A percentile compares a stretch with the other conserved stretches of the same genome.
These are phyloP conservation scores for Nothobranchius kuhntae DNA, from an alignment of 2,113 vertebrate species.

Conservation along the genomic window DNA sequence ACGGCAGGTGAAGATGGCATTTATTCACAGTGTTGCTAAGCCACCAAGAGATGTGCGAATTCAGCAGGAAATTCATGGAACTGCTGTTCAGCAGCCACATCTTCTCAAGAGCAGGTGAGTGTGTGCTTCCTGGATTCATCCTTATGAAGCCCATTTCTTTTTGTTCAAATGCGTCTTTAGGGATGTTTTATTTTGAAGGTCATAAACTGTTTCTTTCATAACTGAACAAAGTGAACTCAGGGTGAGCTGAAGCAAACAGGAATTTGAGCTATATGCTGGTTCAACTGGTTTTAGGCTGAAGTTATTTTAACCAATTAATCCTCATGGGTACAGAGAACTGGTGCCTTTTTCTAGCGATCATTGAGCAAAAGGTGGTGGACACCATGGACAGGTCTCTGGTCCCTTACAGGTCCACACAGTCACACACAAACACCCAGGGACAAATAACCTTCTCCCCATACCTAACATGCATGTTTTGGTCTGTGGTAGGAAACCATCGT, in stretches of 20 bases:
- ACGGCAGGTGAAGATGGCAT: slow-evolving; percentile 87
- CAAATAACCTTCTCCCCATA: too few relatives aligned
- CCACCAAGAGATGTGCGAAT: slow-evolving; percentile 79
- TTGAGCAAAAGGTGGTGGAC: too few relatives aligned
- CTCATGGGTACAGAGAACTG: too few relatives aligned
- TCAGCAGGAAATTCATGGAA: slow-evolving; percentile 80
- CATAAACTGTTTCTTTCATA: slow-evolving; percentile 21
- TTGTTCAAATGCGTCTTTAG: too few relatives aligned
- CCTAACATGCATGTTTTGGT: too few relatives aligned
- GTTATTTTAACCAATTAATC: slow-evolving; percentile 6
- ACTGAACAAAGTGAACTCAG: slow-evolving; percentile 26
- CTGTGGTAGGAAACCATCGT: too few relatives aligned
- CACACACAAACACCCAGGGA: too few relatives aligned
- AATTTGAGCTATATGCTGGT: slow-evolving; percentile 48
- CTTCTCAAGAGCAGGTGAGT: slow-evolving; percentile 75
- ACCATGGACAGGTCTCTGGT: too few relatives aligned
- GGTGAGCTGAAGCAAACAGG: slow-evolving; percentile 25
- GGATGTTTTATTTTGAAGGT: not conserved
- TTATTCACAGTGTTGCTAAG: slow-evolving; percentile 81
- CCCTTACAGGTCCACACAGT: too few relatives aligned
- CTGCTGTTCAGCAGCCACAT: slow-evolving; percentile 70
- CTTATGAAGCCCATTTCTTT: too few relatives aligned
- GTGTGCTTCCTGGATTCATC: slow-evolving; percentile 4
- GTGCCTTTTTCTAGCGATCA: too few relatives aligned
- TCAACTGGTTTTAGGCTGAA: slow-evolving; percentile 45